Base-by-base conservation (phyloP, 2,113 vertebrate species). In the Chaetorhynchus papuensis region DNA sequence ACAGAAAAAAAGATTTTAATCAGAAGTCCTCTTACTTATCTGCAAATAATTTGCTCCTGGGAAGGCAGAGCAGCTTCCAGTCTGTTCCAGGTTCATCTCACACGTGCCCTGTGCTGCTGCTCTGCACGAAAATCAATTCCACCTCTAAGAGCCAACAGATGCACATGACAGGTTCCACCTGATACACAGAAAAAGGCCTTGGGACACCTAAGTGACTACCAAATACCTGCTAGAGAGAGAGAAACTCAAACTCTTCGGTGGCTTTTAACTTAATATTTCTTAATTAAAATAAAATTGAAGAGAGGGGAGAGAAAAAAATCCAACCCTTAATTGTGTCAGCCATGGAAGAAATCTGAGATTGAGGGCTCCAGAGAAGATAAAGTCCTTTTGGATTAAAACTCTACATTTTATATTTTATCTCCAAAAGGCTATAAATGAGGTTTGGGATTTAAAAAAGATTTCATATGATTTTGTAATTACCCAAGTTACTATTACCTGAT, bases 381-480 rank as follows among this genome's bases (percentile, higher is more conserved):
- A 97, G 97, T 97, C 98, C 97, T 98, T 93, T 98, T 97, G 94
- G 97, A 97, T 97, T 97, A 93, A 97, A 97, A 95, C 52, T 86
- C 92, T 90, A 95, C 90, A 94, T 92, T 96, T 96, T 89, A 96
- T 78, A 96, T 95, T 97, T 96, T 97, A 97, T 97, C 96, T 98
- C 97, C 96, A 97, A 98, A 98, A 98, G 97, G 95, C 96, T 97
- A 95, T 96, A 98, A 98, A 98, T 98, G 97, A 98, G 97, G 93
- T 97, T 98, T 93, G 97, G 97, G 98, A 98, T 97, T 98, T 97
- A 95, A 97, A 97, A 97, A 98, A 97, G 97, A 98, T 98, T 98
- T 97, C 96, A 96, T 96, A 94, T 98, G 98, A 98, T 98, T 98
- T 98, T 96, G 98, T 98, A 98, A 98, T 98, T 98, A 98, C 97